Percentiles rank a stretch among this genome's conserved stretches.
Conservation (phyloP, 92 coral and sea anemone species). For the Blastomussa wellsi region DNA sequence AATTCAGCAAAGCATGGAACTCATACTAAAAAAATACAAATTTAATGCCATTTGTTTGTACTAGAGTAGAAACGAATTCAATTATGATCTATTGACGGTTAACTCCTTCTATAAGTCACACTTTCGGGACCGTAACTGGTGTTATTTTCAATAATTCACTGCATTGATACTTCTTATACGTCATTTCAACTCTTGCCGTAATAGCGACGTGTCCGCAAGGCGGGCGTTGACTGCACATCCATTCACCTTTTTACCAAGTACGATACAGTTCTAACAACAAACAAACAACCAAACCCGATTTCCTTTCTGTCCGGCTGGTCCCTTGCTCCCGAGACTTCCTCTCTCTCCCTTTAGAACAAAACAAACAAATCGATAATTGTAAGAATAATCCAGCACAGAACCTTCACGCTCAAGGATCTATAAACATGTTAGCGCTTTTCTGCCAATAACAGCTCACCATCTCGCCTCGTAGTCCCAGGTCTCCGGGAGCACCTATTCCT, state of each 20-base stretch:
- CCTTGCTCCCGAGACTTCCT: slow-evolving; percentile 37
- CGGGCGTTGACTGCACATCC: too few species aligned
- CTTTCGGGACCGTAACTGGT: too few species aligned
- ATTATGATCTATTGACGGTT: too few species aligned
- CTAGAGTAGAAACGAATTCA: background rate
- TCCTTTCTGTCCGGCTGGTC: slow-evolving; percentile 50
- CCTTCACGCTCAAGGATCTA: background rate
- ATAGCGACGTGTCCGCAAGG: too few species aligned
- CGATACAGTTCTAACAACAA: background rate
- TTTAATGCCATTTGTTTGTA: background rate
- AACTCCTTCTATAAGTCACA: too few species aligned
- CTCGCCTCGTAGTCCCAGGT: slow-evolving; percentile 29
- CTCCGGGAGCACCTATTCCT: slow-evolving; percentile 29
- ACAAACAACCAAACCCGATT: slow-evolving; percentile 12
- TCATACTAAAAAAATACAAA: background rate
- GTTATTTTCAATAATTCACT: too few species aligned
- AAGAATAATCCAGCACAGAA: background rate
- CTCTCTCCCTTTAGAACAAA: slow-evolving; percentile 30
- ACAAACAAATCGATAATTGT: background rate
- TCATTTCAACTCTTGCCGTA: too few species aligned
- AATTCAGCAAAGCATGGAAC: background rate
- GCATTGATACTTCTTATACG: too few species aligned
- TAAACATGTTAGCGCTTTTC: background rate
- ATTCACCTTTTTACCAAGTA: background rate
- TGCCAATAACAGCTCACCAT: slow-evolving; percentile 15